A percentile compares a stretch with the other conserved stretches of the same genome.
These are phyloP conservation scores for Lontra canadensis DNA, from an alignment of 2,113 vertebrate species.

Conservation along the genomic window DNA sequence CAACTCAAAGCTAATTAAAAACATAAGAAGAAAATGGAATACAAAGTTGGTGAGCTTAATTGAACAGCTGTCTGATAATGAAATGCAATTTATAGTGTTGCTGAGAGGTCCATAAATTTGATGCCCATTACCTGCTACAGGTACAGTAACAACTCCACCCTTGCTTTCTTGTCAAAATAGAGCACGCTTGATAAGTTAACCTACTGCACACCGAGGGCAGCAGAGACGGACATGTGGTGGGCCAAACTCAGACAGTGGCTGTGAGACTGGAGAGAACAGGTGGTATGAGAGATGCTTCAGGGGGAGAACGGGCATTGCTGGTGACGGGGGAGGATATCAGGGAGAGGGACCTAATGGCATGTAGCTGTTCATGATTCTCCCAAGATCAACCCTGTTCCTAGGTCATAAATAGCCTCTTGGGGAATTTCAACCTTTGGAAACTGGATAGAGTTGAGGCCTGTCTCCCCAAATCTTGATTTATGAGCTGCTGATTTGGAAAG, in stretches of 20 bases:
- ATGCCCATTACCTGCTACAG: not conserved
- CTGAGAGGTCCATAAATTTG: not conserved
- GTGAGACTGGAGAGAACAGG: not conserved
- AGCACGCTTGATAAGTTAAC: not conserved
- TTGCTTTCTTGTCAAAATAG: not conserved
- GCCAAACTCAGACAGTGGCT: not conserved
- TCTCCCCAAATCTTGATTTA: not conserved
- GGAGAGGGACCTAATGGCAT: not conserved
- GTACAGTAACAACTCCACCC: not conserved
- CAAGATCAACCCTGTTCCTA: not conserved
- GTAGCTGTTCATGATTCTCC: not conserved
- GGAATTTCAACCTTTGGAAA: not conserved
- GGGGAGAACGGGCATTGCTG: fast-evolving
- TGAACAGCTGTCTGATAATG: not conserved
- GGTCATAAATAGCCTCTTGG: not conserved
- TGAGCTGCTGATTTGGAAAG: slow-evolving; percentile 28
- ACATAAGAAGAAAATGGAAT: not conserved
- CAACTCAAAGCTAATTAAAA: slow-evolving; percentile 13
- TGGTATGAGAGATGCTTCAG: not conserved
- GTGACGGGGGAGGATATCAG: not conserved
- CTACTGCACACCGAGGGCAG: not conserved
- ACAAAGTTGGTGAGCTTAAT: not conserved
- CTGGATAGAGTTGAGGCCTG: not conserved
- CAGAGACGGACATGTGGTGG: not conserved
- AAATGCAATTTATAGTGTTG: not conserved